These are phyloP conservation scores for Triops longicaudatus DNA, from an alignment of 1,140 invertebrate genomes.

Conservation along the genomic window DNA sequence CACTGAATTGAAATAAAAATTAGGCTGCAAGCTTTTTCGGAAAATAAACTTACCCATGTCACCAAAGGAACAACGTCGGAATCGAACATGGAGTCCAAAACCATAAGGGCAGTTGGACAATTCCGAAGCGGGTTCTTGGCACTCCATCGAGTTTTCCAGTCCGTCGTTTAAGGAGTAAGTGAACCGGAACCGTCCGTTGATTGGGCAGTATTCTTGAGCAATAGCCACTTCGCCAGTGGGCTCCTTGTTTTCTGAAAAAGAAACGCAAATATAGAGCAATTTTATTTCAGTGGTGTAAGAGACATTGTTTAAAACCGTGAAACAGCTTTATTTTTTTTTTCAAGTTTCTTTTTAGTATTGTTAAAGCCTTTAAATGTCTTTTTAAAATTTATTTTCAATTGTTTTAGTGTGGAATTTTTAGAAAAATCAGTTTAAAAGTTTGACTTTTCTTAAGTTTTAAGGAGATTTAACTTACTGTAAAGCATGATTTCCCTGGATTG, in stretches of 20 bases:
- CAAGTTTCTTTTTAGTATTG: too few relatives aligned
- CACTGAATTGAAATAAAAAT: too few relatives aligned
- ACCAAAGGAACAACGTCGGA: slow-evolving; percentile 48
- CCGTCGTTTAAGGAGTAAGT: slow-evolving; percentile 50
- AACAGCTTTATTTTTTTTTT: slow-evolving; percentile 20
- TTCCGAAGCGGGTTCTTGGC: slow-evolving; percentile 47
- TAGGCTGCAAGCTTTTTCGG: background rate
- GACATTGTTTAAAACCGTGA: background rate
- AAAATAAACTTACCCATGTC: slow-evolving; percentile 42
- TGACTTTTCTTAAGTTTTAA: too few relatives aligned
- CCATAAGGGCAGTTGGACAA: slow-evolving; percentile 57
- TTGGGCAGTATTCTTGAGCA: slow-evolving; percentile 54
- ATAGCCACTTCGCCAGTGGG: slow-evolving; percentile 41
- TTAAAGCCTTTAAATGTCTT: too few relatives aligned
- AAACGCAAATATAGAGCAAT: slow-evolving; percentile 20
- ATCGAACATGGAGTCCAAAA: slow-evolving; percentile 49
- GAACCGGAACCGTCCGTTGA: slow-evolving; percentile 54
- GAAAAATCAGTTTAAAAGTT: too few relatives aligned
- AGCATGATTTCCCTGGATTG: slow-evolving; percentile 44
- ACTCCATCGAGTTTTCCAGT: slow-evolving; percentile 45
- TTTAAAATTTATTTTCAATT: too few relatives aligned
- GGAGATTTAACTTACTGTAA: slow-evolving; percentile 42
- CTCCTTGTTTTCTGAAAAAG: slow-evolving; percentile 46
- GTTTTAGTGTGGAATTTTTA: too few relatives aligned
- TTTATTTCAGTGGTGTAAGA: background rate